Conservation (phyloP, 2,113 vertebrate species). For the Anser cygnoides region DNA sequence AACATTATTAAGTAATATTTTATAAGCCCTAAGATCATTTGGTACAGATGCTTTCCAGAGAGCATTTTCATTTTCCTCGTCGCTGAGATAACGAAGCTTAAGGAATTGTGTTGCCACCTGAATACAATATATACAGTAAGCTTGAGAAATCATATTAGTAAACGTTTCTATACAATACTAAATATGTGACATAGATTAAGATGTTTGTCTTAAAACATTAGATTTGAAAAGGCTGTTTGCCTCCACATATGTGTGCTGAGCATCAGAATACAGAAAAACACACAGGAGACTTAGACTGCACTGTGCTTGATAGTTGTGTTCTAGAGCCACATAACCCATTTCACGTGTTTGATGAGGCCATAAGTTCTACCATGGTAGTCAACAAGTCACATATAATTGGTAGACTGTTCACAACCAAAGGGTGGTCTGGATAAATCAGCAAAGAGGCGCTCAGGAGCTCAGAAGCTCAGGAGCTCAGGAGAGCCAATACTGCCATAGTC, state of each 20-base stretch:
- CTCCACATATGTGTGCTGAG: background rate
- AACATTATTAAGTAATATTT: background rate
- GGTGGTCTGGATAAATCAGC: background rate
- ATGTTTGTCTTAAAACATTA: background rate
- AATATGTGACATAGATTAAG: background rate
- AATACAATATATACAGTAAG: background rate
- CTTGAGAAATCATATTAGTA: background rate
- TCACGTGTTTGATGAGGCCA: background rate
- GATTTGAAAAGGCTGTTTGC: background rate
- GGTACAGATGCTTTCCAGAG: background rate
- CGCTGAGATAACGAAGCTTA: background rate
- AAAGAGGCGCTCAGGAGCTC: background rate
- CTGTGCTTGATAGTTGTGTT: background rate
- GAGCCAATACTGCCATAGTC: background rate
- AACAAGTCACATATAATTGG: background rate
- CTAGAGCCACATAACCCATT: rapidly evolving
- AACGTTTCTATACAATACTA: background rate
- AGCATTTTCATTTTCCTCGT: background rate
- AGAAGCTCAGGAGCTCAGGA: background rate
- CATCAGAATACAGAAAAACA: background rate
- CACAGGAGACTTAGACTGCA: background rate
- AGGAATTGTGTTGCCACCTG: background rate
- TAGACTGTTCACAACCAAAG: background rate
- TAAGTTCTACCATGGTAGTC: background rate
- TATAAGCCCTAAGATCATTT: background rate